Evolutionary conservation across 2,113 vertebrate species (phyloP), one percentile per base, ranked within the genome.

Genomic region (Psettodes erumei): DNA sequence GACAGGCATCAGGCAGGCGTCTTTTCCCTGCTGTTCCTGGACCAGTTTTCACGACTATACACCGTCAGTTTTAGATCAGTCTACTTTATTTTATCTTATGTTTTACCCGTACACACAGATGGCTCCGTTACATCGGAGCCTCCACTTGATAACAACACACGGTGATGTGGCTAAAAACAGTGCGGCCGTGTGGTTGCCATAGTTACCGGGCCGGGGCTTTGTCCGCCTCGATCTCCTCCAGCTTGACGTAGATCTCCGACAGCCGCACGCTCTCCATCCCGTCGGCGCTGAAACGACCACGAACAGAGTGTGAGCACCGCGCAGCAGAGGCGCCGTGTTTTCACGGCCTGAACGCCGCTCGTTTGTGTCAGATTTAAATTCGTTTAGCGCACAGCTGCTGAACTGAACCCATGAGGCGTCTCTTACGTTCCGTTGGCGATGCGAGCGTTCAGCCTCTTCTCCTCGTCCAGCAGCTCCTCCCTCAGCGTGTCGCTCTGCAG

Each of bases 191-290:
- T 1, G 16, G 65, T 33, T 77, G 27, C 30, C 53, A 38, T 58
- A 27, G 45, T 90, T 93, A 99, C 98, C 96, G 95, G 4, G 98
- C 98, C 1, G 98, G 98, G 0, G 98, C 98, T 82, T 99, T 99
- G 88, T 99, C 98, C 0, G 98, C 96, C 21, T 99, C 98, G 13
- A 99, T 99, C 91, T 99, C 98, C 80, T 99, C 98, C 88, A 99
- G 89, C 60, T 96, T 96, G 7, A 90, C 75, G 9, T 99, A 99
- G 88, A 99, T 94, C 92, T 99, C 97, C 0, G 97, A 95, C 13
- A 99, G 92, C 25, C 95, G 93, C 23, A 94, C 75, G 30, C 95
- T 96, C 91, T 97, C 97, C 25, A 92, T 88, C 59, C 96, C 95
- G 4, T 98, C 96, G 11, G 90, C 94, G 32, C 98, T 99, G 82